phyloP scores from a whole-genome alignment of 1,140 invertebrate genomes.

The Varroa destructor region DNA sequence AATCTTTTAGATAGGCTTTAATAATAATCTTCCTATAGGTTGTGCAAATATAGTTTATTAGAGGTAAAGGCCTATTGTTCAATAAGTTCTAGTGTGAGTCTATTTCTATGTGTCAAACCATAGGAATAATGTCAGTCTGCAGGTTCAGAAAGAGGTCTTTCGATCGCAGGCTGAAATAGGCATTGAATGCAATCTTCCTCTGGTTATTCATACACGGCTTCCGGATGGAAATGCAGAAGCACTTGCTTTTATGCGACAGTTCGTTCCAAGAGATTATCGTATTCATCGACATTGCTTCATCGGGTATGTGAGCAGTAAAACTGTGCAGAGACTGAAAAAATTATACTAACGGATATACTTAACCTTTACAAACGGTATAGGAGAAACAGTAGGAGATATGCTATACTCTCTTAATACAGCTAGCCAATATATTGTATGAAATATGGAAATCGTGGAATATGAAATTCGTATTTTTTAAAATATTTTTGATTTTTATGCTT shows the following conservation, averaged over 20 bases:
- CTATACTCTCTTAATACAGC: too few relatives aligned
- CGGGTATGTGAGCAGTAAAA: not conserved
- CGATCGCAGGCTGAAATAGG: constrained; percentile 16
- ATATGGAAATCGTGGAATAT: too few relatives aligned
- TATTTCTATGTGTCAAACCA: not conserved
- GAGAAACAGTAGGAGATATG: not conserved
- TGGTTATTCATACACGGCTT: constrained; percentile 14
- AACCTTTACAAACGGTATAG: not conserved
- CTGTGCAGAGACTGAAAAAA: too few relatives aligned
- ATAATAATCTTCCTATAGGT: too few relatives aligned
- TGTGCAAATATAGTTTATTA: too few relatives aligned
- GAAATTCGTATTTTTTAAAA: too few relatives aligned
- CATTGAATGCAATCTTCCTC: constrained; percentile 2
- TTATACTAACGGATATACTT: not conserved
- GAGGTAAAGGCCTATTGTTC: too few relatives aligned
- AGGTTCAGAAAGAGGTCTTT: constrained; percentile 24
- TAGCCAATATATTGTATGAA: too few relatives aligned
- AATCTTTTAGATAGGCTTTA: not conserved
- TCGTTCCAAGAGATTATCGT: not conserved
- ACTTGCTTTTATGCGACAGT: constrained; percentile 11
- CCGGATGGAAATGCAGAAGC: not conserved
- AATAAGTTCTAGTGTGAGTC: not conserved
- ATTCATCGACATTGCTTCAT: constrained; percentile 22
- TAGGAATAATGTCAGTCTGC: constrained; percentile 16
- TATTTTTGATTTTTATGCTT: too few relatives aligned